phyloP scores from a whole-genome alignment of 2,797 vertebrate genomes.

The Pristis pectinata region DNA sequence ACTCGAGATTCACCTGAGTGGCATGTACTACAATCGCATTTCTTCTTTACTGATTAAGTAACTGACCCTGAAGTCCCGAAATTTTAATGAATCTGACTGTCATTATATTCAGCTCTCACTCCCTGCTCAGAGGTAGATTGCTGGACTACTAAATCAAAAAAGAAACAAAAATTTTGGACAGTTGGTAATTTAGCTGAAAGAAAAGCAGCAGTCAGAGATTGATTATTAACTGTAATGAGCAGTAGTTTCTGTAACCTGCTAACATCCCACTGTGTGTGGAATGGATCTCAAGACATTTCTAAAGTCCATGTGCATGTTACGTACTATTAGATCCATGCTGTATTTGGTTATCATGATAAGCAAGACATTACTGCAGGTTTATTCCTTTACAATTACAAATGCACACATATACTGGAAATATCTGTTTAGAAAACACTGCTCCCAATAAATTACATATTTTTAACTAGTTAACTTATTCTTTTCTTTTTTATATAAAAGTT shows the following conservation, averaged over 20 bases:
- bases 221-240: constrained; percentile 9
- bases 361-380: background rate
- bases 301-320: constrained; percentile 25
- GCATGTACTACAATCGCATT: background rate
- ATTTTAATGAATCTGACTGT: background rate
- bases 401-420: background rate
- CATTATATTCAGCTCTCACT: background rate
- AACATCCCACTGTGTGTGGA: background rate
- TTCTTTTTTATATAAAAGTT: background rate
- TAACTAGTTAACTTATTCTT: background rate
- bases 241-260: background rate
- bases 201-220: background rate
- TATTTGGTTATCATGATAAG: constrained; percentile 18
- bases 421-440: background rate
- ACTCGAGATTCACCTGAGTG: background rate
- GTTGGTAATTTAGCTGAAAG: background rate
- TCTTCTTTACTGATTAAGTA: background rate
- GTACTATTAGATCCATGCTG: constrained; percentile 9
- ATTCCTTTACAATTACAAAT: background rate
- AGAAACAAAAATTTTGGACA: background rate
- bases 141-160: background rate
- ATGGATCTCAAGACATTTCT: constrained; percentile 14
- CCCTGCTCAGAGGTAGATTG: background rate
- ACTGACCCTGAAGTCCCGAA: background rate
- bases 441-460: background rate